A percentile compares a stretch with the other conserved stretches of the same genome.
Conservation (phyloP, 2,113 vertebrate genomes). For the Pelecanoides urinatrix region DNA sequence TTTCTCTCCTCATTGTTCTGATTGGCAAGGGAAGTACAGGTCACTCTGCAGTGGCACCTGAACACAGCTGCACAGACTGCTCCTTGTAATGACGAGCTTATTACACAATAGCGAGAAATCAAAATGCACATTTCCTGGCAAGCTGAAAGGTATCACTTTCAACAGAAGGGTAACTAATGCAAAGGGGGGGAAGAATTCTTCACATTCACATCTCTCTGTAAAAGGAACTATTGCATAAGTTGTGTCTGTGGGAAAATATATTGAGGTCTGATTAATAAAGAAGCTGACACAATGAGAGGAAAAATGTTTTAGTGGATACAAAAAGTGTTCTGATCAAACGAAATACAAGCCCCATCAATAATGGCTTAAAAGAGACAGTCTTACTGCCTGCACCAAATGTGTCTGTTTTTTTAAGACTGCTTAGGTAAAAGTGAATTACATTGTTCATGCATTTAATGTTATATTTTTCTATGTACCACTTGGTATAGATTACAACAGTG, state of each 20-base stretch:
- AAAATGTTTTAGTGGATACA: background rate
- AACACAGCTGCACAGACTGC: conserved; percentile 33
- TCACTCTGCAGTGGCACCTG: conserved; percentile 42
- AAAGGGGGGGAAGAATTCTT: background rate
- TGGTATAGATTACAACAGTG: background rate
- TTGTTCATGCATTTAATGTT: background rate
- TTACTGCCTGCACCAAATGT: background rate
- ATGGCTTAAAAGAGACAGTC: background rate
- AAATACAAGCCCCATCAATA: background rate
- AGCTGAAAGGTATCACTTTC: conserved; percentile 44
- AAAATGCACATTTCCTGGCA: conserved; percentile 37
- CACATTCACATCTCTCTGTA: background rate
- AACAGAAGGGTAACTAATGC: background rate
- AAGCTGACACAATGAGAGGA: background rate
- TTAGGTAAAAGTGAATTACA: background rate
- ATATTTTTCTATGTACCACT: background rate
- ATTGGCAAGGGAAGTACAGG: conserved; percentile 57
- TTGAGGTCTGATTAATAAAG: background rate
- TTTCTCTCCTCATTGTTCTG: conserved; percentile 65
- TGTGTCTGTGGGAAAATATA: background rate
- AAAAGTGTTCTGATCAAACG: background rate
- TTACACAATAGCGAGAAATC: conserved; percentile 43
- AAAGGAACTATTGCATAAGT: background rate
- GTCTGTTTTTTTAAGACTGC: background rate
- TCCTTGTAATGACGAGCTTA: conserved; percentile 1